These are phyloP conservation scores for Petrolisthes cinctipes DNA, from an alignment of 2,888 invertebrate species.

Conservation along the genomic window DNA sequence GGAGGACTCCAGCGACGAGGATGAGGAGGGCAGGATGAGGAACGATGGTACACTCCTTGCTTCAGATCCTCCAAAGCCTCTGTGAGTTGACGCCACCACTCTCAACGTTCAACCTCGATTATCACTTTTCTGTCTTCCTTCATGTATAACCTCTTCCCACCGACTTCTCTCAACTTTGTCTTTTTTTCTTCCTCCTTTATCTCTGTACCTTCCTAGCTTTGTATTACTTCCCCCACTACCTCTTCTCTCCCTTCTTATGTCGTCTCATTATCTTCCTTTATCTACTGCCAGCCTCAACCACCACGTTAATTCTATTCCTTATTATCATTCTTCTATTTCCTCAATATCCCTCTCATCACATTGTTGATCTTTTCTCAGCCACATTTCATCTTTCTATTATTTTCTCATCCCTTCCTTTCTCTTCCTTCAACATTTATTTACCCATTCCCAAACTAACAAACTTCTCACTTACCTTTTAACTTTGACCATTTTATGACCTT, in stretches of 20 bases:
- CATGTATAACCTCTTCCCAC: not conserved
- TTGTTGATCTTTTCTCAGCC: not conserved
- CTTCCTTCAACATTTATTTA: not conserved
- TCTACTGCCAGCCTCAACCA: not conserved
- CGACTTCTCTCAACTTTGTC: not conserved
- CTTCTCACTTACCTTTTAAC: not conserved
- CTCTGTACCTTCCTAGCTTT: not conserved
- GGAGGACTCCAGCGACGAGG: conserved; percentile 68
- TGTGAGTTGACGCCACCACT: conserved; percentile 77
- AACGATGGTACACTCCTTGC: conserved; percentile 95
- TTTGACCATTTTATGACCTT: not conserved
- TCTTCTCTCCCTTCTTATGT: not conserved
- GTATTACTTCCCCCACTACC: not conserved
- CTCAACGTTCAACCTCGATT: not conserved
- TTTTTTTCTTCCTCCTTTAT: not conserved
- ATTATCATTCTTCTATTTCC: not conserved
- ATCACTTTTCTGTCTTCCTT: too few relatives aligned
- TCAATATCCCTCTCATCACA: conserved; percentile 3
- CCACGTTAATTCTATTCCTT: not conserved
- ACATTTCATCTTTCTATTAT: not conserved
- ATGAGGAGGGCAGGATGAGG: conserved; percentile 76
- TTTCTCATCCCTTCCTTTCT: not conserved
- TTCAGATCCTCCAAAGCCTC: conserved; percentile 95
- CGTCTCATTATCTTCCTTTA: conserved; percentile 7
- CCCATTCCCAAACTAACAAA: not conserved